These are phyloP conservation scores for Carcina quercana DNA, from an alignment of 2,888 invertebrate species.

Conservation along the genomic window DNA sequence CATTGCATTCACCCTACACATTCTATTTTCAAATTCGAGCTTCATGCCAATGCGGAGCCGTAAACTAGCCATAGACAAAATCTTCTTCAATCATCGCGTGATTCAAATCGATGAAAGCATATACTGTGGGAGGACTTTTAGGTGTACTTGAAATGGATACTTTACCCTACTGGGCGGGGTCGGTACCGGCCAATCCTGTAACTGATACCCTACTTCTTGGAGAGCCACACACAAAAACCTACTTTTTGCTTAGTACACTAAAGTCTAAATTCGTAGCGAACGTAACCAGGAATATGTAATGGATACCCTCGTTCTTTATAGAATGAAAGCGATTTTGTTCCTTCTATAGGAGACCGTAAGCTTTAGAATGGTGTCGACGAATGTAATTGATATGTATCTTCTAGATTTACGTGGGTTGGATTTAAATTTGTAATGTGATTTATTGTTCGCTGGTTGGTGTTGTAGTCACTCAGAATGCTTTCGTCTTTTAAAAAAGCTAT, in stretches of 20 bases:
- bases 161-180: constrained; percentile 64
- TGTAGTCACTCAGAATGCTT: no score
- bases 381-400: constrained; percentile 58
- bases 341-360: constrained; percentile 12
- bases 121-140: constrained; percentile 50
- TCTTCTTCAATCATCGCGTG: no score
- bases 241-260: constrained; percentile 14
- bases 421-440: constrained; percentile 38
- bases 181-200: constrained; percentile 67
- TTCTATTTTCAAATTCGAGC: no score
- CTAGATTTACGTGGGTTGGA: no score
- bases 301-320: constrained; percentile 60
- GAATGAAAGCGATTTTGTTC: constrained; percentile 25
- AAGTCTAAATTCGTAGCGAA: constrained; percentile 21
- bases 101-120: no score
- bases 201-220: constrained; percentile 67
- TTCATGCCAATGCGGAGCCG: no score
- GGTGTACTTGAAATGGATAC: constrained; percentile 62
- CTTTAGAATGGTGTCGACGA: constrained; percentile 20
- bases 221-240: constrained; percentile 20
- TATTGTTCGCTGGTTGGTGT: constrained; percentile 1
- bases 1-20: no score
- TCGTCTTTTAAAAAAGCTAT: no score
- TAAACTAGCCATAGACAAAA: no score
- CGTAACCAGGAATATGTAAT: constrained; percentile 41